Evolutionary conservation across 2,888 invertebrate genomes (phyloP), one percentile per base, ranked within the genome.

Genomic region (Camptogramma bilineatum): DNA sequence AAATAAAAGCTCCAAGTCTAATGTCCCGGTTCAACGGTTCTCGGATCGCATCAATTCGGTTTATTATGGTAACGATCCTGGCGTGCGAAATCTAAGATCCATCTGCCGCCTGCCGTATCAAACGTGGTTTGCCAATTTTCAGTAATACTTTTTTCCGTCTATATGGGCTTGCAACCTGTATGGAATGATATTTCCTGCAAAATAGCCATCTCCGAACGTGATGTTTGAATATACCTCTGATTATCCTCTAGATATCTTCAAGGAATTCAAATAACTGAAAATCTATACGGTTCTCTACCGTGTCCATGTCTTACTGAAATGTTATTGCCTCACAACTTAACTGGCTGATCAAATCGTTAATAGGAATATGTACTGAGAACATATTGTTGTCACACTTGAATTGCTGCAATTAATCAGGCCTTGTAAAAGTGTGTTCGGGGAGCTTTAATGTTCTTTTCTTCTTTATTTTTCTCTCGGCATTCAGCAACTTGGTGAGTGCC

Each of bases 41-140:
- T 54, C 70, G 64, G 56, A 55, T 66, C 69, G 68, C 72, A 73
- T 73, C 73, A 71, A 68, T 59, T 70, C 34, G 64, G 70, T 76
- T 74, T 77, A 56, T 56, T 56, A 80, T 74, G 78, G 81, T 74
- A 70, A 74, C 62, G 73, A 75, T 73, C 62, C 62, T 62, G 68
- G 71, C 81, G 78, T 80, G 79, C 80, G 72, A 81, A 77, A 82
- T 79, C 80, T 73, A 68, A 70, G 70, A 70, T 70, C 71, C 79
- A 73, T 79, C 76, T 77, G 62, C 65, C 52, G 48, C 31, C 47
- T 31, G 56, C 79, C 82, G 56, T 78, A 77, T 52, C 75, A 74
- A 44, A 67, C 71, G 60, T 66, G 56, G 47, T 59, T 64, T 47
- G 56, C 56, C 10, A 46, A 18, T 39, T 60, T 48, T 51, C 44